Percentiles rank a stretch among this genome's conserved stretches.
phyloP scores from a whole-genome alignment of 2,113 vertebrate genomes.

The Melanerpes formicivorus region DNA sequence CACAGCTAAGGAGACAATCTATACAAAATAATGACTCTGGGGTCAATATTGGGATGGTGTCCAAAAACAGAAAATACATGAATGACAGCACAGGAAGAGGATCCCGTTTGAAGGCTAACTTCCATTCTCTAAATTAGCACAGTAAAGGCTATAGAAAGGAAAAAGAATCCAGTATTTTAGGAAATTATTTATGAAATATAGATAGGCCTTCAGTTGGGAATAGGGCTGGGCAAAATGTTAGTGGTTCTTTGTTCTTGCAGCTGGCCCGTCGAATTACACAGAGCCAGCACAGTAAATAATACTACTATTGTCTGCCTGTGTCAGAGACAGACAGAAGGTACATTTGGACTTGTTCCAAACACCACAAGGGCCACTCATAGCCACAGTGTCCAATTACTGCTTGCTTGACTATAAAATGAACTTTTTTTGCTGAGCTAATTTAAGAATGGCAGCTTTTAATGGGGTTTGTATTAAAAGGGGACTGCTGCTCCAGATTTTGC shows the following conservation, averaged over 20 bases:
- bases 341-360: slow-evolving; percentile 82
- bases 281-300: slow-evolving; percentile 84
- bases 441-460: slow-evolving; percentile 80
- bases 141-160: slow-evolving; percentile 36
- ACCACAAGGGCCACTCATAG: slow-evolving; percentile 83
- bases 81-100: slow-evolving; percentile 28
- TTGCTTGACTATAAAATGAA: slow-evolving; percentile 81
- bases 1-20: neutral
- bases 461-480: slow-evolving; percentile 61
- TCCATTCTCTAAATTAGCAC: slow-evolving; percentile 56
- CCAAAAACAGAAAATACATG: slow-evolving; percentile 20
- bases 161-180: slow-evolving; percentile 60
- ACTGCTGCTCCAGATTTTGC: slow-evolving; percentile 35
- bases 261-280: slow-evolving; percentile 82
- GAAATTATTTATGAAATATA: slow-evolving; percentile 79
- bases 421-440: slow-evolving; percentile 76
- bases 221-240: slow-evolving; percentile 78
- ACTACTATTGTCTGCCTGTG: slow-evolving; percentile 82
- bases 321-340: slow-evolving; percentile 87
- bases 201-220: slow-evolving; percentile 71
- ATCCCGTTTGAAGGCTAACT: slow-evolving; percentile 24
- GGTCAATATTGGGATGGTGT: neutral
- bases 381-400: slow-evolving; percentile 86
- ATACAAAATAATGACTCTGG: neutral
- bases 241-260: slow-evolving; percentile 82